A percentile compares a stretch with the other conserved stretches of the same genome.
Evolutionary conservation across 1,140 invertebrate species (phyloP).

Genomic region (Phthorimaea operculella): DNA sequence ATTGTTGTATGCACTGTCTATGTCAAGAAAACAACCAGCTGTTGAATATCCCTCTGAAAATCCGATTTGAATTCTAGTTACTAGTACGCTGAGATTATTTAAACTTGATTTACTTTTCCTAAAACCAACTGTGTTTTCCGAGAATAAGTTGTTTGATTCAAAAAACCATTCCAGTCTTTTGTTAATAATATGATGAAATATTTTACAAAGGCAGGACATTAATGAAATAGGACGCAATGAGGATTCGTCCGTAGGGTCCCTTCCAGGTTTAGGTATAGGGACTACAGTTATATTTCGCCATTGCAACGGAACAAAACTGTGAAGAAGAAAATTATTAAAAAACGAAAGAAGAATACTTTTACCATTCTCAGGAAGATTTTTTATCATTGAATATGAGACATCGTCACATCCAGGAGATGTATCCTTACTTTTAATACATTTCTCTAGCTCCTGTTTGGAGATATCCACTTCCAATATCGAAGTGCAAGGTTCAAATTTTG

Average conservation of each 20-base stretch:
- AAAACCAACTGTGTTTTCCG: not conserved
- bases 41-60: not conserved
- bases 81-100: not conserved
- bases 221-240: slow-evolving; percentile 12
- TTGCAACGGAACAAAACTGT: not conserved
- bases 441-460: slow-evolving; percentile 4
- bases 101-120: not conserved
- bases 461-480: not conserved
- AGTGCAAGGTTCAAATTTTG: not conserved
- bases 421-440: slow-evolving; percentile 17
- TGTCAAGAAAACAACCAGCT: not conserved
- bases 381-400: slow-evolving; percentile 15
- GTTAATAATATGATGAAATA: slow-evolving; percentile 10
- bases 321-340: not conserved
- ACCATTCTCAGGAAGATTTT: too few species aligned
- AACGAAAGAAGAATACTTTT: not conserved
- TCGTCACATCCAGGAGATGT: slow-evolving; percentile 13
- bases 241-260: not conserved
- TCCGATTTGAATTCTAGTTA: not conserved
- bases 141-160: slow-evolving; percentile 6
- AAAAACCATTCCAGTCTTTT: slow-evolving; percentile 12
- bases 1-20: not conserved
- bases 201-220: slow-evolving; percentile 15
- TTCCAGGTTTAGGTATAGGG: not conserved
- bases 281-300: not conserved